Evolutionary conservation across 2,888 invertebrate species (phyloP).

Genomic region (Aromia moschata): DNA sequence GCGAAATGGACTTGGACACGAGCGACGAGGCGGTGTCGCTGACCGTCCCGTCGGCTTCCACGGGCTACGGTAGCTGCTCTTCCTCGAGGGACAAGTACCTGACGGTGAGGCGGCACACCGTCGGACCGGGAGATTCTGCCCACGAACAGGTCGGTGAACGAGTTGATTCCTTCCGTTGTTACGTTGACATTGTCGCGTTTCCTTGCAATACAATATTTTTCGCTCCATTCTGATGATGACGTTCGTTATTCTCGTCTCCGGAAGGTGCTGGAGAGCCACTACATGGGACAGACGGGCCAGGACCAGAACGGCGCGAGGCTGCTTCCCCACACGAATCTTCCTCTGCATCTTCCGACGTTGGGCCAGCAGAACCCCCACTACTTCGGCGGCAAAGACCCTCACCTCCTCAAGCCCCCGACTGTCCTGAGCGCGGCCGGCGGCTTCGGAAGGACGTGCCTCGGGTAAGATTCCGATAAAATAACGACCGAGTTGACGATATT

Average conservation of each 20-base stretch:
- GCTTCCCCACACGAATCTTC: slow-evolving; percentile 83
- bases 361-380: slow-evolving; percentile 85
- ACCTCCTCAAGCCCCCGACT: slow-evolving; percentile 91
- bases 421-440: slow-evolving; percentile 85
- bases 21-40: slow-evolving; percentile 56
- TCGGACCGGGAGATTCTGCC: slow-evolving; percentile 90
- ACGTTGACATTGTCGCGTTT: no score
- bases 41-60: slow-evolving; percentile 52
- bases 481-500: background rate
- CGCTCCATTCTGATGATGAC: no score
- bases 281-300: slow-evolving; percentile 59
- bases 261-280: slow-evolving; percentile 66
- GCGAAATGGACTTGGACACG: slow-evolving; percentile 65
- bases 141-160: slow-evolving; percentile 76
- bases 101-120: slow-evolving; percentile 87
- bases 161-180: no score
- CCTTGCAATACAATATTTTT: background rate
- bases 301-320: slow-evolving; percentile 60
- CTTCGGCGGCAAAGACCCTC: slow-evolving; percentile 92
- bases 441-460: slow-evolving; percentile 90
- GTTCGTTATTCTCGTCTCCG: no score
- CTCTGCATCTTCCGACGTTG: slow-evolving; percentile 83
- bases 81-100: slow-evolving; percentile 63
- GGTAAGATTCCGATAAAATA: slow-evolving; percentile 43
- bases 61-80: slow-evolving; percentile 52